A percentile compares a stretch with the other conserved stretches of the same genome.
These are phyloP conservation scores for Montipora cactus DNA, from an alignment of 64 coral and sea anemone species.

Conservation along the genomic window DNA sequence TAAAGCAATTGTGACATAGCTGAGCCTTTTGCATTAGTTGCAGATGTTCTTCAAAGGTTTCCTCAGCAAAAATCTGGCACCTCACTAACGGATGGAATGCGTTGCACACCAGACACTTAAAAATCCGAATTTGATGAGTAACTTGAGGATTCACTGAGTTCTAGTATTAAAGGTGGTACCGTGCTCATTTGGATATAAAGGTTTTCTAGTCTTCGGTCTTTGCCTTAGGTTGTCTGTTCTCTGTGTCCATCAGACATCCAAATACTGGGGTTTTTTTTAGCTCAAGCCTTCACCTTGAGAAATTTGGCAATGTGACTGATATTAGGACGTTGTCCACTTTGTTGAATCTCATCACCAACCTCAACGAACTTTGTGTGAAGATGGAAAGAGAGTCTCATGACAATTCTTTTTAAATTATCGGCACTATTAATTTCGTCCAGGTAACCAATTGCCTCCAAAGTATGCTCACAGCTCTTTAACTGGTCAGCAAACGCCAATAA, in stretches of 20 bases:
- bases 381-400: constrained; percentile 39
- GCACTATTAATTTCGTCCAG: constrained; percentile 56
- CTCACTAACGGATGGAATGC: background rate
- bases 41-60: constrained; percentile 2
- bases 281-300: constrained; percentile 26
- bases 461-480: constrained; percentile 21
- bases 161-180: background rate
- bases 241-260: background rate
- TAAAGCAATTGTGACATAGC: constrained; percentile 45
- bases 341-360: constrained; percentile 10
- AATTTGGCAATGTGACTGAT: constrained; percentile 52
- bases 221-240: background rate
- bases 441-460: constrained; percentile 18
- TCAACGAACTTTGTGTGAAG: constrained; percentile 30
- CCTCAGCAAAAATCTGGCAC: background rate
- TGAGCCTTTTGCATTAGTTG: constrained; percentile 12
- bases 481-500: constrained; percentile 35
- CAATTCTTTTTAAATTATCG: constrained; percentile 53
- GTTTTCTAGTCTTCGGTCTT: background rate
- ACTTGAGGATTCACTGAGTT: background rate
- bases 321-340: constrained; percentile 11
- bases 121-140: background rate
- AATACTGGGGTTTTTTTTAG: constrained; percentile 55
- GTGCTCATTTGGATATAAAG: background rate
- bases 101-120: background rate